Evolutionary conservation across 2,888 invertebrate species (phyloP).

Genomic region (Hirtodrosophila histrioides): DNA sequence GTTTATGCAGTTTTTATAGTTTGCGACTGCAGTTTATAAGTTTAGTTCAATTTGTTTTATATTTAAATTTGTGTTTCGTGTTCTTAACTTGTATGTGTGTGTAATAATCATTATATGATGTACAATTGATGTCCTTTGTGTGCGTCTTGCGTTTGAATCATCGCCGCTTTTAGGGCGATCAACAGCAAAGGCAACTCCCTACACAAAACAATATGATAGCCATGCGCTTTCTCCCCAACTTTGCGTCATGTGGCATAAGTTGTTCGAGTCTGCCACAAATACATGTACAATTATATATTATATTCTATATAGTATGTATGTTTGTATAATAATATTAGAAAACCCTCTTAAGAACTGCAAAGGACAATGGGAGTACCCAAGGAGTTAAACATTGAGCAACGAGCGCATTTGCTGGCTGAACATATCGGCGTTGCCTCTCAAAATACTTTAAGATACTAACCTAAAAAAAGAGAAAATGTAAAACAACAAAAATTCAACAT

Average conservation of each 20-base stretch:
- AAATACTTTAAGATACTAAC: constrained; percentile 42
- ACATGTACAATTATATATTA: constrained; percentile 34
- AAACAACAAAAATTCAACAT: constrained; percentile 16
- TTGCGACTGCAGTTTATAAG: constrained; percentile 33
- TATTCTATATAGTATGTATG: constrained; percentile 21
- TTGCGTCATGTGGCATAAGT: constrained; percentile 12
- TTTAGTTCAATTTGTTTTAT: constrained; percentile 74
- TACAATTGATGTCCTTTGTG: constrained; percentile 6
- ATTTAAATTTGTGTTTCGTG: constrained; percentile 66
- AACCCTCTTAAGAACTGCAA: no score
- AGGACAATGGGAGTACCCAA: constrained; percentile 54
- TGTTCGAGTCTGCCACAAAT: constrained; percentile 11
- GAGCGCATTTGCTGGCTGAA: constrained; percentile 82
- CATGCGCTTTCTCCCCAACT: constrained; percentile 14
- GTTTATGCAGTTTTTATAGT: constrained; percentile 20
- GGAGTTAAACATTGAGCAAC: constrained; percentile 65
- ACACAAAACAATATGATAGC: neutral
- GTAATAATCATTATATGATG: constrained; percentile 40
- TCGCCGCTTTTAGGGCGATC: constrained; percentile 29
- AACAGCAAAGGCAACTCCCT: constrained; percentile 30
- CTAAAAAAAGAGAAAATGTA: constrained; percentile 5
- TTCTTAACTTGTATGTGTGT: constrained; percentile 35
- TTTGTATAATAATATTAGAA: constrained; percentile 16
- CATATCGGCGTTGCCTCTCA: constrained; percentile 76
- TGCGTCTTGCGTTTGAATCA: constrained; percentile 14